These are phyloP conservation scores for Gymnosoma rotundatum DNA, from an alignment of 2,888 invertebrate species.

Conservation along the genomic window DNA sequence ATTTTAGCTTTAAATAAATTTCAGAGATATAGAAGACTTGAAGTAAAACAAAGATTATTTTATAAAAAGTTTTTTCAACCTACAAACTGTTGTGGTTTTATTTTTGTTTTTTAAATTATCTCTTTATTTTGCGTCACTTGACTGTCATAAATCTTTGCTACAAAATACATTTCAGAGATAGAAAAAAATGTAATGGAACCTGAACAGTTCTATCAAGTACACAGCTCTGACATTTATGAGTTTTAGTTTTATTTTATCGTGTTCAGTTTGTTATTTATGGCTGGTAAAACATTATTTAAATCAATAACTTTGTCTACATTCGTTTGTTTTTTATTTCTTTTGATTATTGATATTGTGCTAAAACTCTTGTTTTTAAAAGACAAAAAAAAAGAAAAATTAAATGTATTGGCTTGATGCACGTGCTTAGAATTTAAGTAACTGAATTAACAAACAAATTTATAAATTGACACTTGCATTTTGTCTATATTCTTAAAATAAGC, in stretches of 20 bases:
- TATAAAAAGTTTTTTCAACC: no score
- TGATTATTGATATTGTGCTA: slow-evolving; percentile 15
- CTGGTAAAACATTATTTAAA: slow-evolving; percentile 53
- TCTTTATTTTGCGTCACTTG: no score
- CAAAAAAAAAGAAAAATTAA: not conserved
- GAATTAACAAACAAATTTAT: slow-evolving; percentile 41
- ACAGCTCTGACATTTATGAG: not conserved
- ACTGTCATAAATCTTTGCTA: no score
- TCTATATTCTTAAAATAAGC: not conserved
- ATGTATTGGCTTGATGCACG: slow-evolving; percentile 35
- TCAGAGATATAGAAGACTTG: no score
- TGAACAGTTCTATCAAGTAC: not conserved
- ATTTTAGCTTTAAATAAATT: no score
- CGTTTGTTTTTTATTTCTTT: not conserved
- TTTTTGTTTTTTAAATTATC: no score
- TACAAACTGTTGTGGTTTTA: no score
- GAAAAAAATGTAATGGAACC: no score
- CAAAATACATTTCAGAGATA: no score
- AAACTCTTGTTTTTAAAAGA: slow-evolving; percentile 37
- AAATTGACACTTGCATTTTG: slow-evolving; percentile 6
- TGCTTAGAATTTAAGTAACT: slow-evolving; percentile 62
- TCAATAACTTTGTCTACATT: slow-evolving; percentile 51
- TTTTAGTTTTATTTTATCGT: slow-evolving; percentile 1
- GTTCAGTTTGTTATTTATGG: slow-evolving; percentile 54
- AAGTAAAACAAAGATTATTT: no score